A percentile compares a stretch with the other conserved stretches of the same genome.
Conservation (phyloP, 2,797 vertebrate species). For the Propithecus deckenii region DNA sequence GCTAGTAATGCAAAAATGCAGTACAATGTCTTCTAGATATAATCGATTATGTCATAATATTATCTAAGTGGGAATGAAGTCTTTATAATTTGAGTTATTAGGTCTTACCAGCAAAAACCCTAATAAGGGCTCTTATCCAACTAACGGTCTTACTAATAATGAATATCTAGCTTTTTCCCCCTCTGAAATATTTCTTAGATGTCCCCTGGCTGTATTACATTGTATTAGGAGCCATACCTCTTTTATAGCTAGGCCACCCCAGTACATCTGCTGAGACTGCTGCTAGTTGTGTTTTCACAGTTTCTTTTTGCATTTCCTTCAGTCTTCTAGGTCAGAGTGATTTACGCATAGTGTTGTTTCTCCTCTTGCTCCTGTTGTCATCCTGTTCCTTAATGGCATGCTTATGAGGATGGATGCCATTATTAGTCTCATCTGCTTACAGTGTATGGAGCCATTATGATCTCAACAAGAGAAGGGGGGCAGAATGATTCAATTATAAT, state of each 20-base stretch:
- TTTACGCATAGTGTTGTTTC: slow-evolving; percentile 72
- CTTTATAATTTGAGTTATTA: neutral
- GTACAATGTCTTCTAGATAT: neutral
- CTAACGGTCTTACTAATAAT: neutral
- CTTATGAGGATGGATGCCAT: slow-evolving; percentile 75
- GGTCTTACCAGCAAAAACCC: neutral
- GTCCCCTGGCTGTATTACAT: neutral
- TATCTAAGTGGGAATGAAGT: neutral
- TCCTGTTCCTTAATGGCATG: slow-evolving; percentile 70
- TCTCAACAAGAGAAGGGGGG: slow-evolving; percentile 65
- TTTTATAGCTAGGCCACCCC: neutral
- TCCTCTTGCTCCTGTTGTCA: slow-evolving; percentile 77
- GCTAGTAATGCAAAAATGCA: neutral
- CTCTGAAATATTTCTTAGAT: neutral
- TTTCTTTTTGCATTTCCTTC: slow-evolving; percentile 54
- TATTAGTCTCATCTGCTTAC: slow-evolving; percentile 77
- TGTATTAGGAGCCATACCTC: neutral
- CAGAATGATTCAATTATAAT: slow-evolving; percentile 74
- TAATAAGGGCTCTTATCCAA: neutral
- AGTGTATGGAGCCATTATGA: slow-evolving; percentile 70
- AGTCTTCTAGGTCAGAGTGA: slow-evolving; percentile 69
- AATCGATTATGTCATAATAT: neutral
- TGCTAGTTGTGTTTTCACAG: slow-evolving; percentile 4
- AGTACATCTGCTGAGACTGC: neutral
- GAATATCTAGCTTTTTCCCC: neutral